Evolutionary conservation across 2,113 vertebrate genomes (phyloP), one percentile per base, ranked within the genome.

Genomic region (Condylura cristata): DNA sequence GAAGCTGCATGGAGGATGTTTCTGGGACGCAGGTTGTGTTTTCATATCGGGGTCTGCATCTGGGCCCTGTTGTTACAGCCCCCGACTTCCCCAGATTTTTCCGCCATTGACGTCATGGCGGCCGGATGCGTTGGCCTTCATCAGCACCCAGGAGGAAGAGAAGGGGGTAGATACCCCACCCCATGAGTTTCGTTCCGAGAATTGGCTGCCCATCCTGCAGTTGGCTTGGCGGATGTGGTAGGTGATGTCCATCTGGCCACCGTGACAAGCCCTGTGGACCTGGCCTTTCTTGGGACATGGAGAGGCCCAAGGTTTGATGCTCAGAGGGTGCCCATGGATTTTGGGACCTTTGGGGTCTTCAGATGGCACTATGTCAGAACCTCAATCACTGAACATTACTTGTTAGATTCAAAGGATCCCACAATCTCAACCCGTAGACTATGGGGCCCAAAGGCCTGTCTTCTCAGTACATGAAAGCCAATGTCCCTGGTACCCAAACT

Each of bases 21-120:
- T 97, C 95, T 97, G 91, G 96, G 94, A 96, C 95, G 68, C 24
- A 95, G 92, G 90, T 41, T 66, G 41, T 94, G 63, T 96, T 95
- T 96, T 96, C 89, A 46, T 97, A 97, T 97, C 93, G 94, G 97
- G 97, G 96, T 97, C 97, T 96, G 78, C 89, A 97, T 97, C 95
- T 93, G 86, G 80, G 94, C 89, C 82, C 93, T 91, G 37, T 79
- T 96, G 89, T 97, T 86, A 95, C 76, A 87, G 90, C 82, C 95
- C 74, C 90, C 26, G 14, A 86, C 79, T 95, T 97, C 93, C 93
- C 93, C 94, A 93, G 86, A 86, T 94, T 94, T 97, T 97, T 96
- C 93, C 66, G 93, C 91, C 96, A 97, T 97, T 96, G 97, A 97
- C 97, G 96, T 97, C 97, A 97, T 96, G 95, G 97, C 86, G 66